Base-by-base conservation (phyloP, 1,140 invertebrate genomes). In the Hyles vespertilio region DNA sequence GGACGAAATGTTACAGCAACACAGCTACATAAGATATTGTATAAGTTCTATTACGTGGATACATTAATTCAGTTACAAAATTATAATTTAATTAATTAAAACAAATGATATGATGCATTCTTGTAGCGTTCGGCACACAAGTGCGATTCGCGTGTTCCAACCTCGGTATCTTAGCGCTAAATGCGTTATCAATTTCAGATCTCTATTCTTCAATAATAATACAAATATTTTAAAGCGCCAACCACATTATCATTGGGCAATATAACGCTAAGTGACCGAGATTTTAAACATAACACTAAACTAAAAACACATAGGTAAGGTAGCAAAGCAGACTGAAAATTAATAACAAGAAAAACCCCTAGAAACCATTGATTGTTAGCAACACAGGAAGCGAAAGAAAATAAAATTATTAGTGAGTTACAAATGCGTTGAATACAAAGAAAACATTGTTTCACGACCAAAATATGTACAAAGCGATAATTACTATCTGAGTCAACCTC, bases 21-120 rank as follows among this genome's bases (percentile, higher is more conserved):
- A 40, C 36, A 40, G 36, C 73, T 84, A 83, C 51, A 70, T 61
- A 73, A 77, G 62, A 68, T 62, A 63, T 68, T 70, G 47, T 61
- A 67, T 71, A 75, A 75, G 65, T 75, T 74, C 72, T 56, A 76
- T 68, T 73, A 82, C 58, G 70, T 77, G 71, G 65, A 54, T 71
- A 76, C 57, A 63, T 77, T 78, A 84, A 76, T 69, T 69, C 67
- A 71, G 71, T 78, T 76, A 81, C 57, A 75, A 84, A 83, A 40
- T 78, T 77, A 80, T 77, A 74, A 77, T 73, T 83, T 77, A 85
- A 80, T 67, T 79, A 74, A 79, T 87, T 82, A 89, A 89, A 89
- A 83, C 81, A 90, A 90, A 90, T 90, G 89, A 90, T 90, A 90
- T 90, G 89, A 89, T 84, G 81, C 75, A 90, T 90, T 90, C 89